Evolutionary conservation across 2,888 invertebrate genomes (phyloP), one percentile per base, ranked within the genome.

Genomic region (Xestia rhomboidea): DNA sequence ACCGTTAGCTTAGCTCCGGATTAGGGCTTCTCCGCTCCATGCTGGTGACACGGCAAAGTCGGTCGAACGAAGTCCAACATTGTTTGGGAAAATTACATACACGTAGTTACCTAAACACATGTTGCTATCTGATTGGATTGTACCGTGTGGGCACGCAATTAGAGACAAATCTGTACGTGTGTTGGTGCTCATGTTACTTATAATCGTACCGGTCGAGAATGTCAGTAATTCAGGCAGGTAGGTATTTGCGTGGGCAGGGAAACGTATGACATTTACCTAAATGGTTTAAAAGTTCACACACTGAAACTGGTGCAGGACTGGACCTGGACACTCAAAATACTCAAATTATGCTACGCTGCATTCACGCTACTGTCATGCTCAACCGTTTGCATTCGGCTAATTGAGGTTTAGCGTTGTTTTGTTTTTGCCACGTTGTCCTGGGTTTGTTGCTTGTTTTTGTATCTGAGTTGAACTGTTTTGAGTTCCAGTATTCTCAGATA

Each of bases 11-110:
- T 89, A 91, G 78, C 80, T 73, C n/a, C 21, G 82, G 82, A 83
- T 90, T 90, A 91, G 77, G 91, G 91, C 91, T 91, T 91, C 91
- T 62, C 27, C 51, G 46, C 27, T 62, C 66, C n/a, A 27, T 67
- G 66, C 46, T 44, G 64, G 74, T 73, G 80, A 79, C 73, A 76
- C 72, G 30, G 41, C 34, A 13, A 62, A 77, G 38, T 51, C 49
- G 27, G 27, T 15, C 5, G 30, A 41, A 66, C 5, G 30, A 41
- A 54, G 76, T 79, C 30, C 24, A 57, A 18, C 34, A 69, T 44
- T 84, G 86, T 78, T 68, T 60, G 46, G 4, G 27, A n/a, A 75
- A 71, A 73, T 75, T 79, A 87, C 54, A 6, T 70, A 11, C 49
- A 66, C 64, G 62, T 76, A 68, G 21, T 64, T 62, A 46, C 5